phyloP scores from a whole-genome alignment of 1,140 invertebrate species.

The Hestina assimilis region DNA sequence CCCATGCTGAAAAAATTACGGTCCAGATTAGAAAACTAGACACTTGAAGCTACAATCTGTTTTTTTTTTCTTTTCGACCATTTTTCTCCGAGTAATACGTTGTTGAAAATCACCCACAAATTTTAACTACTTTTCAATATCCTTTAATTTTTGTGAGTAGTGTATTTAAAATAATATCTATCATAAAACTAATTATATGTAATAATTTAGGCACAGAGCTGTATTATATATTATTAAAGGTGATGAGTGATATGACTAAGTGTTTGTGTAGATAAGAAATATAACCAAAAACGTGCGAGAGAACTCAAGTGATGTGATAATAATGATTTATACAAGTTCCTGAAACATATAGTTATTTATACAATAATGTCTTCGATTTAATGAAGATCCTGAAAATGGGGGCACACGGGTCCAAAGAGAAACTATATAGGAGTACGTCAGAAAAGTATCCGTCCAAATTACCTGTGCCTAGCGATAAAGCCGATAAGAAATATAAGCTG shows the following conservation, averaged over 20 bases:
- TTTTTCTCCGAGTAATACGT: too few species aligned
- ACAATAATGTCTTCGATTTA: conserved; percentile 47
- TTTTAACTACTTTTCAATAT: too few species aligned
- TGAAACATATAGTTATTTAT: conserved; percentile 16
- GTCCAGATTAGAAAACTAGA: too few species aligned
- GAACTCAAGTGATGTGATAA: conserved; percentile 20
- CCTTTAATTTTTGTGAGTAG: too few species aligned
- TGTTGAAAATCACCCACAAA: too few species aligned
- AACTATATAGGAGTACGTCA: conserved; percentile 80
- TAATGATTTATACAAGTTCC: conserved; percentile 32
- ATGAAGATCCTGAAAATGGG: conserved; percentile 80
- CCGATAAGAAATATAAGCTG: conserved; percentile 69
- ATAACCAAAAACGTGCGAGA: conserved; percentile 6
- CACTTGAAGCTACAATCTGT: too few species aligned
- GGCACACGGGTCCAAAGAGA: conserved; percentile 84
- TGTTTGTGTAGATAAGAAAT: conserved; percentile 1
- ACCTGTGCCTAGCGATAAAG: conserved; percentile 67
- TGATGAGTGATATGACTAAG: conserved; percentile 11
- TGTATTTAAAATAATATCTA: too few species aligned
- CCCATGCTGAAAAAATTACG: too few species aligned
- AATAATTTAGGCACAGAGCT: background rate
- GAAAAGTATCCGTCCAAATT: conserved; percentile 78
- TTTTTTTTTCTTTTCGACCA: too few species aligned
- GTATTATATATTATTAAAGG: conserved; percentile 1
- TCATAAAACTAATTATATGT: background rate